Evolutionary conservation across 2,797 vertebrate species (phyloP).

Genomic region (Anguilla marmorata): DNA sequence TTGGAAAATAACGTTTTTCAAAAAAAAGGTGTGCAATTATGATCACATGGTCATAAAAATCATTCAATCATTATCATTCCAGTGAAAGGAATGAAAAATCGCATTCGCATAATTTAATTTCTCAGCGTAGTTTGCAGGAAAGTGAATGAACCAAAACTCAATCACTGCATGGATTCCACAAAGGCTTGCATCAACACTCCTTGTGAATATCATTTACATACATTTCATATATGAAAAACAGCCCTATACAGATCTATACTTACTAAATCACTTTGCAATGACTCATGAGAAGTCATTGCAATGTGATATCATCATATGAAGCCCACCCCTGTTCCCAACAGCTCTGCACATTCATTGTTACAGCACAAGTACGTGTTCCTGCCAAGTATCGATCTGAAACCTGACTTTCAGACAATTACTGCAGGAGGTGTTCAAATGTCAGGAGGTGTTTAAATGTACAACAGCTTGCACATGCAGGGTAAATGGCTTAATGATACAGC

Average conservation of each 20-base stretch:
- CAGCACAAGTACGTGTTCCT: background rate
- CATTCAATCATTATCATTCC: background rate
- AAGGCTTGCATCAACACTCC: background rate
- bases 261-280: constrained; percentile 7
- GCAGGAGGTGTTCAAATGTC: background rate
- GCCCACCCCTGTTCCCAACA: background rate
- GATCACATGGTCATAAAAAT: constrained; percentile 15
- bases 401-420: background rate
- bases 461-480: background rate
- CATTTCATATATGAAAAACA: background rate
- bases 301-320: background rate
- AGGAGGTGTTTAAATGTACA: background rate
- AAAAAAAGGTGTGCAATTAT: constrained; percentile 21
- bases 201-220: background rate
- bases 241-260: background rate
- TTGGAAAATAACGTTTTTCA: background rate
- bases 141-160: background rate
- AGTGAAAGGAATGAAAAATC: constrained; percentile 8
- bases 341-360: background rate
- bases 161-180: background rate
- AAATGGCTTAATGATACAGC: constrained; percentile 3
- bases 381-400: background rate
- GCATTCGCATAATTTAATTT: background rate
- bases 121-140: background rate
- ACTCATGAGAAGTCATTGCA: background rate